Evolutionary conservation across 1,140 invertebrate genomes (phyloP), one percentile per base, ranked within the genome.

Genomic region (Bombus picipes): DNA sequence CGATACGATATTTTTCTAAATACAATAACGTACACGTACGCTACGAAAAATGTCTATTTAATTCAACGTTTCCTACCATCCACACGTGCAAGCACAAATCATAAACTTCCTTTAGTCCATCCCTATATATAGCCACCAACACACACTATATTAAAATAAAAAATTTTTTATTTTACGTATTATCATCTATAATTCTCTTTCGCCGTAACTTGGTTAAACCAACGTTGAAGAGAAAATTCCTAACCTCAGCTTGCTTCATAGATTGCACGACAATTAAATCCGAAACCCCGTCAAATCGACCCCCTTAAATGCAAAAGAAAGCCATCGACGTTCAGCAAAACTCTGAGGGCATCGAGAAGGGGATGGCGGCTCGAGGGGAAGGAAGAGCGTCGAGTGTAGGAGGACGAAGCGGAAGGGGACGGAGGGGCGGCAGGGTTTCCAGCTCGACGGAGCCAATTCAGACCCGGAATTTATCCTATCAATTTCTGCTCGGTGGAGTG

Each of bases 381-480:
- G 87, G 86, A 34, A 34, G 66, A 32, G 66, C 28, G 68, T 25
- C 37, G 37, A 22, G 34, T 25, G 32, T 37, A 80, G 89, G 92
- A 78, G 84, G 86, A 80, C 83, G 75, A 91, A 87, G 84, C 84
- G 74, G 87, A 87, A 43, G 78, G 59, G 43, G 65, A 62, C 32
- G 87, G 86, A 57, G 86, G 85, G 89, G 85, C 88, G 89, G 90
- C 87, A 82, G 92, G 92, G 92, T 96, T 96, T 96, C 95, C 96
- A 95, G 95, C 96, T 96, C 95, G 96, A 93, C 95, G 96, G 94
- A 95, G 95, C 95, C 96, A 96, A 96, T 96, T 96, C 96, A 96
- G 95, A 96, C 94, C 95, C 95, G 95, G 96, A 96, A 96, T 96
- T 96, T 96, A 96, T 96, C 96, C 96, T 96, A 96, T 96, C 96